A percentile compares a stretch with the other conserved stretches of the same genome.
phyloP scores from a whole-genome alignment of 2,797 vertebrate genomes.

The Dromococcyx pavoninus region DNA sequence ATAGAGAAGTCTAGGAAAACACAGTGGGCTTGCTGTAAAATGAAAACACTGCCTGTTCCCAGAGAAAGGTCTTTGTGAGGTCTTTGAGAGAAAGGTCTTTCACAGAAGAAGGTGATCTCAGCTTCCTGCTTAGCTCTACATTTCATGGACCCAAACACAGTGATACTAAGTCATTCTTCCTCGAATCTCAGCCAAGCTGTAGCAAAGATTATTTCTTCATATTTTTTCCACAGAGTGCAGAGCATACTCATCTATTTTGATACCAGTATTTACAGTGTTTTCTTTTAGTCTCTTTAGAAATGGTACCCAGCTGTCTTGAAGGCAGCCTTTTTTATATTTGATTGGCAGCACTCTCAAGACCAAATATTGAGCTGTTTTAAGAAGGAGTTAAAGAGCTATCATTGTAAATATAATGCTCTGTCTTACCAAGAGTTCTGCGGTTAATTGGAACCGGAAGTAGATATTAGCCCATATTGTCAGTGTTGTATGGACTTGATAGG shows the following conservation, averaged over 20 bases:
- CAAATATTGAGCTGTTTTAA: slow-evolving; percentile 51
- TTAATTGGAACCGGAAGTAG: slow-evolving; percentile 25
- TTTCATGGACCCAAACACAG: not conserved
- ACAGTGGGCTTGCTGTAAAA: not conserved
- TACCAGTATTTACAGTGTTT: slow-evolving; percentile 53
- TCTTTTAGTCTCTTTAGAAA: slow-evolving; percentile 54
- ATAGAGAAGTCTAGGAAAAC: not conserved
- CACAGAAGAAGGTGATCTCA: not conserved
- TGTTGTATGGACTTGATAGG: not conserved
- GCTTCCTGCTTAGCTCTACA: not conserved
- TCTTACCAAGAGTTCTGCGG: slow-evolving; percentile 19
- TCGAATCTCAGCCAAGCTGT: not conserved
- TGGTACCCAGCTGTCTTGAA: slow-evolving; percentile 35
- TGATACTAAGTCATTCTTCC: not conserved
- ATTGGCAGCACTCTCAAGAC: slow-evolving; percentile 45
- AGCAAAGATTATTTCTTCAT: slow-evolving; percentile 8
- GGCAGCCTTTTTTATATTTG: slow-evolving; percentile 38
- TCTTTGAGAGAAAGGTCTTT: too few relatives aligned
- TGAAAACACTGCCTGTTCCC: not conserved
- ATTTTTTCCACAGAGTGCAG: not conserved
- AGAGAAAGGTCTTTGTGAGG: not conserved
- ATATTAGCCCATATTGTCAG: slow-evolving; percentile 11
- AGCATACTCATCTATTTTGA: slow-evolving; percentile 41
- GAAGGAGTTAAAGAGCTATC: slow-evolving; percentile 49
- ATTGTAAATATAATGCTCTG: slow-evolving; percentile 40